Evolutionary conservation across 1,140 invertebrate species (phyloP).

Genomic region (Oryctes rhinoceros): DNA sequence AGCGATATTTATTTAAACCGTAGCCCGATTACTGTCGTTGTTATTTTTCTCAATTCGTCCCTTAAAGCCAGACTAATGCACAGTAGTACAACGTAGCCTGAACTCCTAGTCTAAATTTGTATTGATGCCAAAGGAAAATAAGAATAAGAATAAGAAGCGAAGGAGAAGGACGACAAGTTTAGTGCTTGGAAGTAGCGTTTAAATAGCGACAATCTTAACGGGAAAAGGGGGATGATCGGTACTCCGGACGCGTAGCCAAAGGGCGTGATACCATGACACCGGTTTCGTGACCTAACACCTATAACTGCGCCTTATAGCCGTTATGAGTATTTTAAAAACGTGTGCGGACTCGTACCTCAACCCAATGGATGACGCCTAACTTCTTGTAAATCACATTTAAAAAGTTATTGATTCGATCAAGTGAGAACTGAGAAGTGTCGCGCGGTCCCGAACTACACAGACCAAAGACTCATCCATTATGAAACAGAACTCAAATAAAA

Average conservation of each 20-base stretch:
- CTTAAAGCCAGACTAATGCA: conserved; percentile 25
- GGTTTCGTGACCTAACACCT: conserved; percentile 29
- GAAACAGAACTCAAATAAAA: conserved; percentile 30
- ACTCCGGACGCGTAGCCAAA: conserved; percentile 16
- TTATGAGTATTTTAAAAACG: conserved; percentile 34
- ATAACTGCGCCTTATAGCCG: conserved; percentile 24
- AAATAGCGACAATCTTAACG: conserved; percentile 14
- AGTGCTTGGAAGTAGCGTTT: conserved; percentile 5
- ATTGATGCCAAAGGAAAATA: not conserved
- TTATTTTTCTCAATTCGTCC: conserved; percentile 20
- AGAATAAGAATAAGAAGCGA: not conserved
- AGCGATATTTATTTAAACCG: conserved; percentile 1
- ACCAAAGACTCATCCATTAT: conserved; percentile 26
- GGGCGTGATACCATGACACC: conserved; percentile 32
- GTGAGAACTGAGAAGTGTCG: conserved; percentile 10
- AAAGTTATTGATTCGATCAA: conserved; percentile 34
- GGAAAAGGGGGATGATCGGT: conserved; percentile 12
- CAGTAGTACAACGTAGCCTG: not conserved
- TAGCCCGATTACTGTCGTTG: not conserved
- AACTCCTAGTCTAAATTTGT: conserved; percentile 1
- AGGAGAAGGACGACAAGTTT: not conserved
- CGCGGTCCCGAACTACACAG: not conserved
- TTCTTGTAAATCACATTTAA: conserved; percentile 36
- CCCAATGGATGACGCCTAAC: not conserved
- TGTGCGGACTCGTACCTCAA: not conserved